Conservation (phyloP, 2,797 vertebrate species). For the Loris lydekkerianus region DNA sequence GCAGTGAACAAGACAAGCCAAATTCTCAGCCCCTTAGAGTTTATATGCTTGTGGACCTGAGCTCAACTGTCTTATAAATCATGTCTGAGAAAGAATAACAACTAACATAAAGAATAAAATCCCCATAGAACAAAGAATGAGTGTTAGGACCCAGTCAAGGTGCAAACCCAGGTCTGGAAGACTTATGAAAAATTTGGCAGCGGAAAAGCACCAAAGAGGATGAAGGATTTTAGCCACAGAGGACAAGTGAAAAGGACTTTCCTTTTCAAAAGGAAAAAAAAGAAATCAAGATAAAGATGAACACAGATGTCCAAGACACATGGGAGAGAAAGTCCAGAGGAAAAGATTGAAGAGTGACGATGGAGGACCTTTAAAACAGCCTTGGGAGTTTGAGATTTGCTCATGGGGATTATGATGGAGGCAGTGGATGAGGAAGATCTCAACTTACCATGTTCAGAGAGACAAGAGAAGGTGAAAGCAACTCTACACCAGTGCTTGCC, state of each 20-base stretch:
- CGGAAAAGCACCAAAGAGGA: background rate
- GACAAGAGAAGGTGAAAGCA: background rate
- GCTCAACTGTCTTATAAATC: background rate
- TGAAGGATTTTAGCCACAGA: background rate
- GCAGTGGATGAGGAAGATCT: background rate
- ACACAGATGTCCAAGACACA: background rate
- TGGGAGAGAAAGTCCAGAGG: background rate
- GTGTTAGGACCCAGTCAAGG: background rate
- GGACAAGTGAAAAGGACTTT: background rate
- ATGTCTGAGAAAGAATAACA: background rate
- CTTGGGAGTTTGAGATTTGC: background rate
- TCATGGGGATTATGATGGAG: background rate
- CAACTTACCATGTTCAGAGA: background rate
- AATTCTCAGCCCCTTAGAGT: background rate
- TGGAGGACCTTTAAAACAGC: background rate
- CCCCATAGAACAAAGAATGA: background rate
- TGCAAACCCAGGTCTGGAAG: background rate
- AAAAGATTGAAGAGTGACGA: background rate
- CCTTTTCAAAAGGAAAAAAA: background rate
- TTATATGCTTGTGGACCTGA: background rate
- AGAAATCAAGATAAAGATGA: background rate
- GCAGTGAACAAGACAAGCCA: background rate
- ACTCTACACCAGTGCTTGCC: background rate
- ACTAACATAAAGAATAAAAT: background rate
- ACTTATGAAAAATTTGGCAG: background rate